Conservation (phyloP, 2,797 vertebrate species). For the Rhabdomys pumilio region DNA sequence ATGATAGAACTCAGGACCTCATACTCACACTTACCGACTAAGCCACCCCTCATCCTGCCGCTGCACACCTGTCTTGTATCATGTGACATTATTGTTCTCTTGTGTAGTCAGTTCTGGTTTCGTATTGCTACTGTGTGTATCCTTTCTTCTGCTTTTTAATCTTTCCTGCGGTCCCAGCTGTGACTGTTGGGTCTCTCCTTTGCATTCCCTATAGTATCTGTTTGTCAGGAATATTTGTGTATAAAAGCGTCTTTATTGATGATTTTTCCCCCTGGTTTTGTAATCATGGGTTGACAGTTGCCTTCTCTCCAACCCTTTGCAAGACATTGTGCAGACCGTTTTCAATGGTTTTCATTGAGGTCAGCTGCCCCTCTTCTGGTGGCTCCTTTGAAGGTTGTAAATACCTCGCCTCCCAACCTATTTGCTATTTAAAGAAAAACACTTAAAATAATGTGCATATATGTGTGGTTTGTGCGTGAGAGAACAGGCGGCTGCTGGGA, state of each 20-base stretch:
- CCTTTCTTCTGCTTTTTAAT: too few relatives aligned
- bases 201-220: background rate
- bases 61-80: background rate
- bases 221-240: background rate
- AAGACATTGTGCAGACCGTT: background rate
- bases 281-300: background rate
- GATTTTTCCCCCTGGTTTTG: background rate
- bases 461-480: background rate
- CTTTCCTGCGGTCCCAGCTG: background rate
- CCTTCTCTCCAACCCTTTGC: background rate
- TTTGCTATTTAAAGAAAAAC: background rate
- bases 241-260: slow-evolving; percentile 14
- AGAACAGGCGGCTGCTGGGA: background rate
- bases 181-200: background rate
- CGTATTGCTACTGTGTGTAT: background rate
- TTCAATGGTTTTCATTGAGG: background rate
- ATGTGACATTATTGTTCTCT: background rate
- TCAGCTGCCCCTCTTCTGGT: background rate
- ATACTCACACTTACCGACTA: background rate
- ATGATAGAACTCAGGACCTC: background rate
- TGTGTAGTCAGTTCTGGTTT: background rate
- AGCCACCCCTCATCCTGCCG: background rate
- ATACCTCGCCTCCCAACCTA: background rate
- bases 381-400: background rate
- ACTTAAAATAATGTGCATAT: background rate